Conservation (phyloP, 2,113 vertebrate species). For the Serinus canaria region DNA sequence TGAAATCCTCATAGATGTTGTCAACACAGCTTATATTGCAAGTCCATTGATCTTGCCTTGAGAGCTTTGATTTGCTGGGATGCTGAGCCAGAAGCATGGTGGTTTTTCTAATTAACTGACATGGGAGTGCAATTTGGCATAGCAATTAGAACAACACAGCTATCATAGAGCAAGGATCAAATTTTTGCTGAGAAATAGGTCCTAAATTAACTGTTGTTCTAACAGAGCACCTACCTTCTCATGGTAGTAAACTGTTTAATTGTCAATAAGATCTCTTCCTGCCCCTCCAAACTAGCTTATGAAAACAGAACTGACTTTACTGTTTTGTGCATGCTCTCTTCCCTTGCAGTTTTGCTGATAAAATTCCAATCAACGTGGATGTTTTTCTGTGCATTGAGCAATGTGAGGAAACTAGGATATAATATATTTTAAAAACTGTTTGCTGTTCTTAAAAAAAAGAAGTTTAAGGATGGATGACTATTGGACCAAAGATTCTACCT, state of each 20-base stretch:
- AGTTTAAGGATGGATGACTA: neutral
- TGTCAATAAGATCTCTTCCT: neutral
- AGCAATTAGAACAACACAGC: neutral
- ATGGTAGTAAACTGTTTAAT: neutral
- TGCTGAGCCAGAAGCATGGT: neutral
- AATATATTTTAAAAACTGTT: conserved; percentile 37
- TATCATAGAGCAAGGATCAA: neutral
- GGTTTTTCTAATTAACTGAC: neutral
- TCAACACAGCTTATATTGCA: neutral
- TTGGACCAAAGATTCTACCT: conserved; percentile 21
- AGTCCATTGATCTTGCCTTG: neutral
- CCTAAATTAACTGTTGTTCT: neutral
- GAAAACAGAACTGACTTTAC: neutral
- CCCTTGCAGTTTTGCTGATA: neutral
- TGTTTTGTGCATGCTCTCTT: neutral
- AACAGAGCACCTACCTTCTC: neutral
- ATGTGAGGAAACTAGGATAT: conserved; percentile 27
- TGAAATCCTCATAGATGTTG: neutral
- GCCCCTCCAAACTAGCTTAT: neutral
- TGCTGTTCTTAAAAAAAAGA: conserved; percentile 16
- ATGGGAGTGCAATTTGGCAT: neutral
- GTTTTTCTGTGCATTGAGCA: neutral
- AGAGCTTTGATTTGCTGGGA: neutral
- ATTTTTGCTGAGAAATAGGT: neutral
- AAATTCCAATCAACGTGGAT: neutral